These are phyloP conservation scores for Flexamia atlantica DNA, from an alignment of 2,888 invertebrate species.

Conservation along the genomic window DNA sequence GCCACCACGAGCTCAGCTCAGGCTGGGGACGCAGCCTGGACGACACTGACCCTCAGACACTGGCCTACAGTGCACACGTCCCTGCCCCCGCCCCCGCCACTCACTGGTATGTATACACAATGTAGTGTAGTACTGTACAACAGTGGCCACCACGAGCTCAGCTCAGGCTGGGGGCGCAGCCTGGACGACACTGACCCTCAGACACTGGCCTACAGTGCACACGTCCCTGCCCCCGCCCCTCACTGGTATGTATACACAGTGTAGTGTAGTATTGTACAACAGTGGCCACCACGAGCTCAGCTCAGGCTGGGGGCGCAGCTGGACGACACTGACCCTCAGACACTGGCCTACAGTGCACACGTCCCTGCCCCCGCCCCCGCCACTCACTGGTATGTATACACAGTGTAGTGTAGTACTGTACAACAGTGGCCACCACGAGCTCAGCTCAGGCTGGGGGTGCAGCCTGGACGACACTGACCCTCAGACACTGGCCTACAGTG, in stretches of 20 bases:
- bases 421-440: too few species aligned
- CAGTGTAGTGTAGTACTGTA: too few species aligned
- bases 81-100: neutral
- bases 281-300: too few species aligned
- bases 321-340: too few species aligned
- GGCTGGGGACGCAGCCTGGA: constrained; percentile 78
- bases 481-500: too few species aligned
- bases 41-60: constrained; percentile 76
- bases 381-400: neutral
- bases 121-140: neutral
- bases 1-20: constrained; percentile 75
- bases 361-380: constrained; percentile 67
- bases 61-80: constrained; percentile 81
- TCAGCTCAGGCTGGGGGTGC: too few species aligned
- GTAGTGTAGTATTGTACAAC: too few species aligned
- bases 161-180: constrained; percentile 82
- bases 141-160: constrained; percentile 71
- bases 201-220: constrained; percentile 81
- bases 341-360: constrained; percentile 83
- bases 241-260: neutral
- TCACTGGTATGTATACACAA: constrained; percentile 8
- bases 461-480: too few species aligned
- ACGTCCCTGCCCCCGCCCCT: constrained; percentile 70
- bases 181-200: constrained; percentile 79
- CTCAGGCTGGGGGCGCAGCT: too few species aligned